Conservation (phyloP, 2,797 vertebrate species). For the Paguma larvata region DNA sequence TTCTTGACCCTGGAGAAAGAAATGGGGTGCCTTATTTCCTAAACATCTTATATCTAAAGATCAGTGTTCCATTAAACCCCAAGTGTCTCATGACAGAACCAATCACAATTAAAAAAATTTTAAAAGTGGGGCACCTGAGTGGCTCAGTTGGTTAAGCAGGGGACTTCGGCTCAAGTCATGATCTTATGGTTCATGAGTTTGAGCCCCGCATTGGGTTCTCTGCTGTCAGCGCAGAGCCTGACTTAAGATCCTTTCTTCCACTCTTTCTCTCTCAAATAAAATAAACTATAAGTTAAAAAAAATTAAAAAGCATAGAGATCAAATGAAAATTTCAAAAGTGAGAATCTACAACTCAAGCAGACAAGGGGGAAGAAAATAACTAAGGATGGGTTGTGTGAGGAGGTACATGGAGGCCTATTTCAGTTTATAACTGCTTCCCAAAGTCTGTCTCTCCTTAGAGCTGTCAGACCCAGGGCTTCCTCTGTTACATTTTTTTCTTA, state of each 20-base stretch:
- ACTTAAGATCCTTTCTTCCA: too few species aligned
- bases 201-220: too few species aligned
- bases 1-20: constrained; percentile 15
- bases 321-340: neutral
- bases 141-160: too few species aligned
- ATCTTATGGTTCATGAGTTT: too few species aligned
- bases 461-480: neutral
- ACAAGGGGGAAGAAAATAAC: constrained; percentile 33
- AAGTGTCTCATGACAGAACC: neutral
- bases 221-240: too few species aligned
- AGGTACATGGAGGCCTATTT: neutral
- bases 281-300: neutral
- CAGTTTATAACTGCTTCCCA: neutral
- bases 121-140: too few species aligned
- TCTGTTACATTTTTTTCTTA: neutral
- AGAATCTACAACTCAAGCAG: constrained; percentile 41
- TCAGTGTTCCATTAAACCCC: constrained; percentile 40
- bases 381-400: neutral
- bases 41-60: constrained; percentile 37
- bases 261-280: too few species aligned
- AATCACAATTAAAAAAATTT: neutral
- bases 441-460: neutral
- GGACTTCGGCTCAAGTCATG: too few species aligned
- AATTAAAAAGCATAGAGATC: neutral
- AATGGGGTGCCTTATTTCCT: constrained; percentile 20